Evolutionary conservation across 2,888 invertebrate species (phyloP), one percentile per base, ranked within the genome.

Genomic region (Spisula subtruncata): DNA sequence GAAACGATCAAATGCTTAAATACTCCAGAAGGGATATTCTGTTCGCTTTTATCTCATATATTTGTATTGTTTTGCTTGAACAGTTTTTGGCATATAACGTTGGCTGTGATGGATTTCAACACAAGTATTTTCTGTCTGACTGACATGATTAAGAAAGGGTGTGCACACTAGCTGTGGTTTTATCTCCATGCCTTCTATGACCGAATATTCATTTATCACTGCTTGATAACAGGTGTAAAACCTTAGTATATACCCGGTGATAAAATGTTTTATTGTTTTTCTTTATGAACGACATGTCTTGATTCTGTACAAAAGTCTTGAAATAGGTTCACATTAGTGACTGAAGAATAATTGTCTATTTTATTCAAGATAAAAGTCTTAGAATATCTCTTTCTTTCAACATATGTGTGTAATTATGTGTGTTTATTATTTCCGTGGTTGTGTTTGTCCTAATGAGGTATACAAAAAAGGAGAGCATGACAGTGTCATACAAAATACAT

Each of bases 51-150:
- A 35, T 32, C 25, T 0, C 16, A 16, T n/a, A 18, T 75, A 35
- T 32, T 32, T 32, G 18, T 75, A 75, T 75, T 75, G 75, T 75
- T 75, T 75, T 75, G 20, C 29, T 16, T 75, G 75, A 75, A 75
- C 32, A 16, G 14, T 75, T 18, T 75, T 32, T 32, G 18, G 75
- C 75, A 4, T 75, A 18, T 18, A 32, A 32, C 18, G 75, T 75
- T 35, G 35, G 75, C 32, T 32, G 32, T 75, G 75, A 75, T 35
- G 32, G 18, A 32, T 32, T 32, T 32, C 35, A 35, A 75, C 75
- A 75, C 14, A 75, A 0, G 75, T 35, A 35, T 5, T 32, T 32
- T 75, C 75, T 32, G 16, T 75, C 75, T 75, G 35, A 18, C 75
- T 75, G 75, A 35, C 75, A 32, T 75, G 32, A 75, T 32, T 32